Conservation (phyloP, 2,888 invertebrate species). For the Magallana nippona region DNA sequence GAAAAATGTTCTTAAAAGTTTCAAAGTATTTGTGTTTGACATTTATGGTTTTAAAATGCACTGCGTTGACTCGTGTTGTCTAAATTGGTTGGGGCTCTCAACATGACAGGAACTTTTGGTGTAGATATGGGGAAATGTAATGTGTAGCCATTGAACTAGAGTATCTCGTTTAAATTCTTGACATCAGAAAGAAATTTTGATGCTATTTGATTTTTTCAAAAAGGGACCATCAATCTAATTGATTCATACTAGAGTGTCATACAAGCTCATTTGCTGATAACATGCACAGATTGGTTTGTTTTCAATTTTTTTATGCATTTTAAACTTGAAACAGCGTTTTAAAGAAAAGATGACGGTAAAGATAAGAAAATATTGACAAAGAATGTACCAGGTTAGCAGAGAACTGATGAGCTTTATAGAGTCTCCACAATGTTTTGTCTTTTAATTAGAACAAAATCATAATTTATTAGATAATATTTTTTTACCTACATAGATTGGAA, state of each 20-base stretch:
- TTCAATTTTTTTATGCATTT: background rate
- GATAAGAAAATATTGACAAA: background rate
- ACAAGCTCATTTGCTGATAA: conserved; percentile 5
- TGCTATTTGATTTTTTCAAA: background rate
- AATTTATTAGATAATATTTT: background rate
- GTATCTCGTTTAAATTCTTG: background rate
- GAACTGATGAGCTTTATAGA: too few relatives aligned
- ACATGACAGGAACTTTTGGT: conserved; percentile 2
- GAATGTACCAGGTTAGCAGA: background rate
- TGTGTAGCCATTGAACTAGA: background rate
- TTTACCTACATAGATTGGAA: background rate
- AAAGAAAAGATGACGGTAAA: background rate
- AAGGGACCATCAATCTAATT: background rate
- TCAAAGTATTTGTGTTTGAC: conserved; percentile 30
- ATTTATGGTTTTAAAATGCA: conserved; percentile 25
- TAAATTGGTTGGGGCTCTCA: background rate
- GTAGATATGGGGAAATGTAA: conserved; percentile 16
- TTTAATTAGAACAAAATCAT: too few relatives aligned
- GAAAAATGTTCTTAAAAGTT: conserved; percentile 19
- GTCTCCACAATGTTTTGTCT: too few relatives aligned
- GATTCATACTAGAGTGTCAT: background rate
- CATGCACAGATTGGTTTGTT: background rate
- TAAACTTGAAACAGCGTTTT: conserved; percentile 17
- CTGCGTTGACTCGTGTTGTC: background rate
- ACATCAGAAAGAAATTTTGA: background rate